phyloP scores from a whole-genome alignment of 2,113 vertebrate species.

The Conger conger region DNA sequence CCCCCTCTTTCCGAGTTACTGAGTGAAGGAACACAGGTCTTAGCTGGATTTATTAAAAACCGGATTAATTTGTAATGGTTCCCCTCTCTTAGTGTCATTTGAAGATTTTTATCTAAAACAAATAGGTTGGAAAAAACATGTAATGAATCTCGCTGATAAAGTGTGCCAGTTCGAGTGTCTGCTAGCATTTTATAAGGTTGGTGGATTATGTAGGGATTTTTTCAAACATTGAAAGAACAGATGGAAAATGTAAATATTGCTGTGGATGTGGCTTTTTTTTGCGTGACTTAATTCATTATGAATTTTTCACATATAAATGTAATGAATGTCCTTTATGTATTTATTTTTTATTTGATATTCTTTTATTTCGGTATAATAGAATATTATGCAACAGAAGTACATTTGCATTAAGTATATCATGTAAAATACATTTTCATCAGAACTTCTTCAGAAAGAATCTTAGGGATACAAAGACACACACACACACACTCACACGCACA shows the following conservation, averaged over 20 bases:
- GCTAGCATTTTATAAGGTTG: constrained; percentile 47
- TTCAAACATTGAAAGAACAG: constrained; percentile 9
- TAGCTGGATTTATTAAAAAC: constrained; percentile 97
- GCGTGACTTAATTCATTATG: neutral
- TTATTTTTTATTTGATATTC: no score
- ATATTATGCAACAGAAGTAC: neutral
- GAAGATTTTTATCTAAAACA: constrained; percentile 82
- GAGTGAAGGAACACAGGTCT: constrained; percentile 84
- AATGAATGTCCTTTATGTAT: no score
- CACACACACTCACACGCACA: neutral
- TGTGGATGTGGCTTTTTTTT: neutral
- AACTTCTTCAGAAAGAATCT: no score
- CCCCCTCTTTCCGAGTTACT: constrained; percentile 45
- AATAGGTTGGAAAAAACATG: constrained; percentile 63
- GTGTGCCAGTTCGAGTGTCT: constrained; percentile 48
- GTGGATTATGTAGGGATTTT: constrained; percentile 39
- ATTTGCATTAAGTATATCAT: neutral
- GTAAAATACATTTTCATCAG: neutral
- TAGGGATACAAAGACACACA: no score
- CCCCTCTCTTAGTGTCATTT: constrained; percentile 77
- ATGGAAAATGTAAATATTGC: neutral
- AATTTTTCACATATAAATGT: no score
- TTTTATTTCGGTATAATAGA: neutral
- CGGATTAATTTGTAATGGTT: constrained; percentile 98
- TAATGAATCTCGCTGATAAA: constrained; percentile 52